These are phyloP conservation scores for Philypnodon macrostomus DNA, from an alignment of 2,797 vertebrate species.

Conservation along the genomic window DNA sequence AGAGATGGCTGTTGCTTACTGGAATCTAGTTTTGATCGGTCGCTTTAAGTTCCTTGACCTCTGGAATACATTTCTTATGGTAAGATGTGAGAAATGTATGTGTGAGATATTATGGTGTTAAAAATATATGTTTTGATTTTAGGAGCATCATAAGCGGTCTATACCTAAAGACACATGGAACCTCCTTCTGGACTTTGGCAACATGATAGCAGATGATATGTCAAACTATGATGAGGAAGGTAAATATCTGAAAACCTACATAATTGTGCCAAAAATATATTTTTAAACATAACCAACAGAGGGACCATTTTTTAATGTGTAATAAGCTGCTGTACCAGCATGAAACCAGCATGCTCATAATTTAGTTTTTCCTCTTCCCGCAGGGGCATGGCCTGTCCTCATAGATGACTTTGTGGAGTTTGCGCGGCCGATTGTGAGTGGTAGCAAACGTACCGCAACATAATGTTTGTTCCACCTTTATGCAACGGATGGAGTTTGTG, in stretches of 20 bases:
- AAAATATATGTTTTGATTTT: background rate
- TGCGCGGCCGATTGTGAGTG: constrained; percentile 90
- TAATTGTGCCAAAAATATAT: too few species aligned
- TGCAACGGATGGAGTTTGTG: constrained; percentile 31
- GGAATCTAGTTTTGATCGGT: constrained; percentile 94
- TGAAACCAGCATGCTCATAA: background rate
- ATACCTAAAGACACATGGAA: constrained; percentile 99
- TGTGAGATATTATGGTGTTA: background rate
- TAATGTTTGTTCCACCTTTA: constrained; percentile 67
- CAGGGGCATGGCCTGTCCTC: constrained; percentile 96
- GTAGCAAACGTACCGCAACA: constrained; percentile 83
- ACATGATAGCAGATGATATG: constrained; percentile 98
- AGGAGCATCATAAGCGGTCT: constrained; percentile 98
- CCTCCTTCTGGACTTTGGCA: constrained; percentile 95
- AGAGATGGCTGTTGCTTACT: constrained; percentile 97
- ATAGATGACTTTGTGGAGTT: constrained; percentile 88
- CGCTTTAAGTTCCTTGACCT: constrained; percentile 98
- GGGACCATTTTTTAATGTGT: too few species aligned
- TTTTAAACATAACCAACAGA: too few species aligned
- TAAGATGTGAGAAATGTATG: constrained; percentile 63
- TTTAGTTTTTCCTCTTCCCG: constrained; percentile 20
- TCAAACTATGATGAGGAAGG: constrained; percentile 99
- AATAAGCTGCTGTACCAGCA: too few species aligned
- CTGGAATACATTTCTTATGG: constrained; percentile 97
- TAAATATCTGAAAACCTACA: constrained; percentile 50